Conservation (phyloP, 2,797 vertebrate species). For the Phalloptychus januarius region DNA sequence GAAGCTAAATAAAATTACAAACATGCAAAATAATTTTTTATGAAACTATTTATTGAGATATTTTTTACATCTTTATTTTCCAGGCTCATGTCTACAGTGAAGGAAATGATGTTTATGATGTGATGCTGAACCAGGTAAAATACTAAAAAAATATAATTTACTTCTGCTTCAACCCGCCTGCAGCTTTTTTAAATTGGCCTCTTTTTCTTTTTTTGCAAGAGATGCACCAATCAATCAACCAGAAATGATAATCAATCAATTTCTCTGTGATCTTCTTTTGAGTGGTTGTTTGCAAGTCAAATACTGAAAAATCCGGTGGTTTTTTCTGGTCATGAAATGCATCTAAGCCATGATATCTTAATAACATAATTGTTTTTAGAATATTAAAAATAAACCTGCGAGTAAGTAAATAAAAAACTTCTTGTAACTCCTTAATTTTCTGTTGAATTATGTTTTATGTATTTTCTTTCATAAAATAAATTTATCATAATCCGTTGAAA, state of each 20-base stretch:
- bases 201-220: too few relatives aligned
- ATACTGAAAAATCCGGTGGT: neutral
- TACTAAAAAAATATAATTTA: neutral
- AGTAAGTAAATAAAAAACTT: too few relatives aligned
- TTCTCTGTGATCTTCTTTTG: too few relatives aligned
- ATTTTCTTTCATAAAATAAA: neutral
- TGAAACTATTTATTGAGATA: neutral
- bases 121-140: conserved; percentile 92
- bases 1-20: too few relatives aligned
- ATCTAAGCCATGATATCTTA: neutral
- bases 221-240: neutral
- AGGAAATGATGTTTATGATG: conserved; percentile 85
- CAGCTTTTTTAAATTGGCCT: too few relatives aligned
- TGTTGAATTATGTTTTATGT: neutral
- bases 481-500: neutral
- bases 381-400: neutral
- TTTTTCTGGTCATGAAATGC: neutral
- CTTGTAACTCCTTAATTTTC: too few relatives aligned
- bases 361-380: neutral
- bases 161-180: too few relatives aligned
- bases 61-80: too few relatives aligned
- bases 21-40: too few relatives aligned
- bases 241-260: neutral
- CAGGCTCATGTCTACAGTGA: conserved; percentile 90
- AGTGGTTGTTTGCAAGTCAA: neutral